These are phyloP conservation scores for Mormyrops attenuatus DNA, from an alignment of 2,797 vertebrate genomes.

Conservation along the genomic window DNA sequence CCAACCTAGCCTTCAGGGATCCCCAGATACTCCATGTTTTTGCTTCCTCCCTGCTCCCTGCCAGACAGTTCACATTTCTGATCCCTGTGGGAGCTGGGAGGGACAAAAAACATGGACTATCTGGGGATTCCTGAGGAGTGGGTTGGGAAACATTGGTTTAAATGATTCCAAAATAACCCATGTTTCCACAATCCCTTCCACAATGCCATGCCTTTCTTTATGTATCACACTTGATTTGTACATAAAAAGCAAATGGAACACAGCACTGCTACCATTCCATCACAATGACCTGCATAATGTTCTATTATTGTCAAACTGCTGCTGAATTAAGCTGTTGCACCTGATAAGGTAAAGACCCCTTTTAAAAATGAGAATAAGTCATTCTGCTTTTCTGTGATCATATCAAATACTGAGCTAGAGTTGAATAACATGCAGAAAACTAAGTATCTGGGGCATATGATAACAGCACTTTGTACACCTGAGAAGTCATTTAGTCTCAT, in stretches of 20 bases:
- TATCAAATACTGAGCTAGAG: neutral
- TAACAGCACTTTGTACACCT: neutral
- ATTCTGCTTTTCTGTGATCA: neutral
- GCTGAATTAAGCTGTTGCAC: neutral
- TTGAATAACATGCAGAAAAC: neutral
- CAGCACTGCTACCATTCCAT: neutral
- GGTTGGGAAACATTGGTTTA: neutral
- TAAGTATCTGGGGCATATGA: neutral
- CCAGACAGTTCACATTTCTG: too few relatives aligned
- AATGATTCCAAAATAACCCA: neutral
- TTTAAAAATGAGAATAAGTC: neutral
- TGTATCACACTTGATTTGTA: neutral
- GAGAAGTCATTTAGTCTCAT: neutral
- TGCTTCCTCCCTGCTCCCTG: neutral
- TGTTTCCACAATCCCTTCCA: neutral
- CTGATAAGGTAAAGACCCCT: neutral
- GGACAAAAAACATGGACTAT: neutral
- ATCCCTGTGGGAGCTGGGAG: too few relatives aligned
- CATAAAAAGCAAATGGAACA: neutral
- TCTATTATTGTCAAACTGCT: neutral
- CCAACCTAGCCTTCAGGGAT: neutral
- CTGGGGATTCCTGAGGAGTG: neutral
- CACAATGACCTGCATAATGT: neutral
- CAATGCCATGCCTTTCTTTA: neutral
- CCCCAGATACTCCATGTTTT: neutral